These are phyloP conservation scores for Gymnosoma rotundatum DNA, from an alignment of 2,888 invertebrate genomes.

Conservation along the genomic window DNA sequence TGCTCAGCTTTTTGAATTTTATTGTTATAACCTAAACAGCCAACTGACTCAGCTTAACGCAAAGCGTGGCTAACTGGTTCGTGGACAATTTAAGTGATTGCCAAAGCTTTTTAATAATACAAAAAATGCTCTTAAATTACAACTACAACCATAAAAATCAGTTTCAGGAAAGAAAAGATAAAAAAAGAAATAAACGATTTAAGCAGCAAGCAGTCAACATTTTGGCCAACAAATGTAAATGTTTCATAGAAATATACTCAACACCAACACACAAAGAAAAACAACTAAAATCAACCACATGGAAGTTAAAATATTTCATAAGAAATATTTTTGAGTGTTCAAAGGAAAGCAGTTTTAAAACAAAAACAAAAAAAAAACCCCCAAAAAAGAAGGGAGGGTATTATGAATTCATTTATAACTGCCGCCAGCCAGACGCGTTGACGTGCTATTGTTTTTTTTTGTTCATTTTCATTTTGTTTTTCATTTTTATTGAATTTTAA, in stretches of 20 bases:
- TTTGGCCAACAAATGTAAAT: constrained; percentile 53
- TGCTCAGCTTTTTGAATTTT: constrained; percentile 46
- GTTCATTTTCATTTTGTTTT: constrained; percentile 53
- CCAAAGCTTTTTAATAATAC: constrained; percentile 56
- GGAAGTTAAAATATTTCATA: constrained; percentile 35
- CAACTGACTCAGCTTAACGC: constrained; percentile 38
- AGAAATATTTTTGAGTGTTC: constrained; percentile 23
- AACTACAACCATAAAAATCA: not conserved
- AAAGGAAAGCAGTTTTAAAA: no score
- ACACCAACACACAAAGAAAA: not conserved
- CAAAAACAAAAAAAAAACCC: not conserved
- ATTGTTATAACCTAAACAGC: constrained; percentile 57
- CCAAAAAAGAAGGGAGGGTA: not conserved
- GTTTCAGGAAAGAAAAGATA: not conserved
- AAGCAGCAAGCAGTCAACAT: constrained; percentile 53
- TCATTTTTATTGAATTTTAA: constrained; percentile 68
- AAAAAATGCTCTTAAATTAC: constrained; percentile 49
- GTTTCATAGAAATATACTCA: constrained; percentile 5
- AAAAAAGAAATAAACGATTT: constrained; percentile 13
- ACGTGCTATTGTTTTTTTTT: constrained; percentile 52
- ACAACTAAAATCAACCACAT: not conserved
- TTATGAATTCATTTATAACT: constrained; percentile 42
- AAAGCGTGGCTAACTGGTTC: constrained; percentile 33
- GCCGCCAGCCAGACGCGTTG: constrained; percentile 67
- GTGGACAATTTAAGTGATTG: constrained; percentile 59